These are phyloP conservation scores for Lucilia cuprina DNA, from an alignment of 1,140 invertebrate genomes.

Conservation along the genomic window DNA sequence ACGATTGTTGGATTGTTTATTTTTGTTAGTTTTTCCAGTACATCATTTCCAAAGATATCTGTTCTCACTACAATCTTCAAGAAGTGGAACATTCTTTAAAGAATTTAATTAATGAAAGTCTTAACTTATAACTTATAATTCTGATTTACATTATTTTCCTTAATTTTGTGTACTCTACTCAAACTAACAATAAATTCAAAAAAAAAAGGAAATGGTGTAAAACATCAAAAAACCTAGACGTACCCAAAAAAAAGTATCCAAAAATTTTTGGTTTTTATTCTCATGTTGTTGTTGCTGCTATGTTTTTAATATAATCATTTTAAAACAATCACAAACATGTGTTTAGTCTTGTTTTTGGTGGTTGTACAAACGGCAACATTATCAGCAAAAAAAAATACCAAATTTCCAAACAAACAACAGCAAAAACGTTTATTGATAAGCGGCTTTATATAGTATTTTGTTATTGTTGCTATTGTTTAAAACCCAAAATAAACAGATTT, in stretches of 20 bases:
- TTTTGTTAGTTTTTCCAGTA: background rate
- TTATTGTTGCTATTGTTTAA: slow-evolving; percentile 1
- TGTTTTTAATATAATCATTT: slow-evolving; percentile 6
- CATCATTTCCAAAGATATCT: background rate
- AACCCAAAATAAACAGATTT: background rate
- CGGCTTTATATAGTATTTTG: background rate
- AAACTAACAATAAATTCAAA: too few species aligned
- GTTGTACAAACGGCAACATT: background rate
- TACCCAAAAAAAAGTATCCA: background rate
- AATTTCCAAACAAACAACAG: background rate
- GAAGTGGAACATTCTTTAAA: too few species aligned
- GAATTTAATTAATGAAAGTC: too few species aligned
- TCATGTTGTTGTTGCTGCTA: background rate
- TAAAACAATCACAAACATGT: slow-evolving; percentile 10
- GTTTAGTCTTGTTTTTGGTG: background rate
- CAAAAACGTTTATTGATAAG: slow-evolving; percentile 13
- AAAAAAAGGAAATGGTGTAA: background rate
- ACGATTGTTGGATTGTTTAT: background rate
- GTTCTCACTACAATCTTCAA: too few species aligned
- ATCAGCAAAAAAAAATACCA: background rate
- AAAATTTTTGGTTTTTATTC: background rate
- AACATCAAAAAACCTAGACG: background rate
- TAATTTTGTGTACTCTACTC: too few species aligned
- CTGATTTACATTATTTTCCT: too few species aligned
- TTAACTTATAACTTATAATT: too few species aligned